Conservation (phyloP, 2,113 vertebrate genomes). For the Planiliza haematocheilus region DNA sequence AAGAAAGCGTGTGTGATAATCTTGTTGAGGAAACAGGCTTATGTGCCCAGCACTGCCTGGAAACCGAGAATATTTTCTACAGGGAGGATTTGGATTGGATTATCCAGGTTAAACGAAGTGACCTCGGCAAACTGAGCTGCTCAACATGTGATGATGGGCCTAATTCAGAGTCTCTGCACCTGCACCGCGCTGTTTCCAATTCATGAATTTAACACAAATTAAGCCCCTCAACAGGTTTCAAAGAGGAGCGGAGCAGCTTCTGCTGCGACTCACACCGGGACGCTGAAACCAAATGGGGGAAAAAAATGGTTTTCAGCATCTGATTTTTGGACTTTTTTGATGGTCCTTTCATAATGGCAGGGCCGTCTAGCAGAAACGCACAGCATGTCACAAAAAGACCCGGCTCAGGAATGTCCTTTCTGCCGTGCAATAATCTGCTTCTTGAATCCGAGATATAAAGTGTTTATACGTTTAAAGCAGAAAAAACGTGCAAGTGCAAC, state of each 20-base stretch:
- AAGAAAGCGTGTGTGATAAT: slow-evolving; percentile 73
- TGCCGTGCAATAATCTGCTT: neutral
- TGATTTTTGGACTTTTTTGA: neutral
- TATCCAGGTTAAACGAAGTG: slow-evolving; percentile 79
- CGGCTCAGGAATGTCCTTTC: slow-evolving; percentile 1
- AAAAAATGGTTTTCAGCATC: neutral
- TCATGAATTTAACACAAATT: slow-evolving; percentile 38
- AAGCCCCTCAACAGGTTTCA: slow-evolving; percentile 33
- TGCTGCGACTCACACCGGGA: neutral
- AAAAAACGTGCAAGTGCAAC: too few relatives aligned
- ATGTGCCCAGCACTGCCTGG: slow-evolving; percentile 66
- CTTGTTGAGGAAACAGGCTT: slow-evolving; percentile 76
- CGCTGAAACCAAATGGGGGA: neutral
- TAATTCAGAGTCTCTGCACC: slow-evolving; percentile 55
- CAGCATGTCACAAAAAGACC: neutral
- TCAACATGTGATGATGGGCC: slow-evolving; percentile 68
- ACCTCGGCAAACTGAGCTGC: slow-evolving; percentile 69
- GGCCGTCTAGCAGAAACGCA: neutral
- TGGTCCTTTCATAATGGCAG: slow-evolving; percentile 12
- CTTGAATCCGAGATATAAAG: too few relatives aligned
- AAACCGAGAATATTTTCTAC: slow-evolving; percentile 76
- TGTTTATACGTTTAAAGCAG: too few relatives aligned
- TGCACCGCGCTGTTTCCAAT: slow-evolving; percentile 38
- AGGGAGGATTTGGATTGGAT: slow-evolving; percentile 73
- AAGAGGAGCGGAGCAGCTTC: neutral